Base-by-base conservation (phyloP, 2,797 vertebrate genomes). In the Alfaro cultratus region DNA sequence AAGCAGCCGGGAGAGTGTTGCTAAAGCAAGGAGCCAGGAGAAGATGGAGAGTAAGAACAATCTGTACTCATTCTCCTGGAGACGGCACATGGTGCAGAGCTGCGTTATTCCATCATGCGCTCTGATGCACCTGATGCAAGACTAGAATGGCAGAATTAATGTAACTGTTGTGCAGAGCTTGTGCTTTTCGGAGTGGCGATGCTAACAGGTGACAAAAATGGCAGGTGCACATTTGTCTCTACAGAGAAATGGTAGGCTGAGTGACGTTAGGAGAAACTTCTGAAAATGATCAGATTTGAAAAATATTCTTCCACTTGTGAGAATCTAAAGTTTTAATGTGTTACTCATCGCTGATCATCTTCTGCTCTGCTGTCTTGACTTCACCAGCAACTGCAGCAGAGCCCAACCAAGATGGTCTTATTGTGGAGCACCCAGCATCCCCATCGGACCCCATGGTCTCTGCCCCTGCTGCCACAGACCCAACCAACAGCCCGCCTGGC, bases 21-120 rank as follows among this genome's bases (percentile, higher is more conserved):
- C 92, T 85, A 95, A 94, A 92, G 93, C 86, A 39, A 80, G 68
- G 46, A 93, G 89, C 86, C 90, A 91, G 87, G 93, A 95, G 85
- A 95, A 94, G 92, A 94, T 93, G 84, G 94, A 82, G 78, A 95
- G 95, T 96, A 93, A 85, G 94, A 94, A 81, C 79, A 81, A 78
- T 85, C 85, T 84, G 83, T 43, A 62, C 85, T 88, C 83, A 72
- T 80, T n/a, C 86, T 74, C 60, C 71, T 81, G 36, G 77, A 75
- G 53, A 64, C 21, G 45, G 81, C 92, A 93, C 91, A 93, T 92
- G 92, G 89, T 79, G 89, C 86, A 89, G 53, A 71, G 85, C 83
- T 83, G 86, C 90, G 83, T 83, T 78, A 79, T 81, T 79, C 83
- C 45, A 60, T 88, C 88, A 85, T 87, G 86, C n/a, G 73, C 67